Percentiles rank a stretch among this genome's conserved stretches.
These are phyloP conservation scores for Shargacucullia verbasci DNA, from an alignment of 2,888 invertebrate genomes.

Conservation along the genomic window DNA sequence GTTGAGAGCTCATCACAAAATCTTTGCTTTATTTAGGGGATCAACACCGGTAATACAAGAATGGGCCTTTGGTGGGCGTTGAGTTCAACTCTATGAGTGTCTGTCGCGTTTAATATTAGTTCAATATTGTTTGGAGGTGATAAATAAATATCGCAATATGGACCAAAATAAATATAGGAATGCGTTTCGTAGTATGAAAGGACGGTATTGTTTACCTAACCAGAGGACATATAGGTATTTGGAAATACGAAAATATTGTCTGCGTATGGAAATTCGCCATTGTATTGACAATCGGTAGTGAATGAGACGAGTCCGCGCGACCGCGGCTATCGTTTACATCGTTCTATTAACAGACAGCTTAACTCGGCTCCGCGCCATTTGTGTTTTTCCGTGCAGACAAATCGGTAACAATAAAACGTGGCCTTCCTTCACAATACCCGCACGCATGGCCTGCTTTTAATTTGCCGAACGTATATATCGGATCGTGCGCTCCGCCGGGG, in stretches of 20 bases:
- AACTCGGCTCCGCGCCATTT: conserved; percentile 82
- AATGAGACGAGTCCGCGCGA: conserved; percentile 52
- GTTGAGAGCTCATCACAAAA: conserved; percentile 26
- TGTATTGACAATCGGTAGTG: conserved; percentile 39
- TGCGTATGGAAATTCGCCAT: conserved; percentile 35
- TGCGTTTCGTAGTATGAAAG: background rate
- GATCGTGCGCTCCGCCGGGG: conserved; percentile 71
- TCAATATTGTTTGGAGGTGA: background rate
- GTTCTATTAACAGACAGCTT: conserved; percentile 84
- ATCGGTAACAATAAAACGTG: conserved; percentile 86
- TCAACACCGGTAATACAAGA: conserved; percentile 31
- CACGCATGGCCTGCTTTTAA: conserved; percentile 87
- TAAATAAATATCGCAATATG: background rate
- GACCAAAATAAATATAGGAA: background rate
- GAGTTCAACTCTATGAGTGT: conserved; percentile 21
- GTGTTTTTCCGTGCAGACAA: conserved; percentile 85
- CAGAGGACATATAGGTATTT: conserved; percentile 5
- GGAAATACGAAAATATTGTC: conserved; percentile 11
- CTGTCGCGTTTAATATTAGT: conserved; percentile 3
- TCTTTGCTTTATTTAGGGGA: conserved; percentile 31
- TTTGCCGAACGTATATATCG: conserved; percentile 83
- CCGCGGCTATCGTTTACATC: conserved; percentile 71
- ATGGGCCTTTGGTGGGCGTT: conserved; percentile 27
- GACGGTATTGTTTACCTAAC: conserved; percentile 20
- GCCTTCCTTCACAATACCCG: conserved; percentile 79